Percentiles rank a stretch among this genome's conserved stretches.
phyloP scores from a whole-genome alignment of 2,113 vertebrate genomes.

The Chaetops frenatus region DNA sequence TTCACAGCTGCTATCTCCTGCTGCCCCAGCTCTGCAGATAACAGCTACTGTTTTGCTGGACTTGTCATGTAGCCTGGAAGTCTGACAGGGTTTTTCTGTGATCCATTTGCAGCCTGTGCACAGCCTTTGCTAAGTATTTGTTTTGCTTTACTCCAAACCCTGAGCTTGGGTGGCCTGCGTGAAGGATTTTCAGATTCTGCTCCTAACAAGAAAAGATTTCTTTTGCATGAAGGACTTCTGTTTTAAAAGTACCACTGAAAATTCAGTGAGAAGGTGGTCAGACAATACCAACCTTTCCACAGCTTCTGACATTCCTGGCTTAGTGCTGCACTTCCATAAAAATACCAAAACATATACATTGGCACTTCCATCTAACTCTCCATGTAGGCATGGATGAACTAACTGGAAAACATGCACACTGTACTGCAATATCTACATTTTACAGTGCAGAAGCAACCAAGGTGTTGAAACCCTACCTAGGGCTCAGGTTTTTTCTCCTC shows the following conservation, averaged over 20 bases:
- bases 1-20: not conserved
- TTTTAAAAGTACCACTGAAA: not conserved
- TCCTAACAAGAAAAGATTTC: not conserved
- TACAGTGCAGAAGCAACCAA: not conserved
- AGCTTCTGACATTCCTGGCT: not conserved
- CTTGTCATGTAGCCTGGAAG: not conserved
- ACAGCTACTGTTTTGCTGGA: slow-evolving; percentile 48
- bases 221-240: not conserved
- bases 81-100: not conserved
- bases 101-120: not conserved
- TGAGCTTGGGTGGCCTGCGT: slow-evolving; percentile 9
- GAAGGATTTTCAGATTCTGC: not conserved
- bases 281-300: not conserved
- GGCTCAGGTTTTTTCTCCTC: not conserved
- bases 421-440: not conserved
- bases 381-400: not conserved
- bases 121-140: not conserved
- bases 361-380: not conserved
- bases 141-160: not conserved
- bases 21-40: slow-evolving; percentile 19
- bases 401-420: not conserved
- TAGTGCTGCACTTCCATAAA: not conserved
- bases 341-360: not conserved
- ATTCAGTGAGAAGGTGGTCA: rapidly evolving
- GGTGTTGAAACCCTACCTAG: not conserved